phyloP scores from a whole-genome alignment of 2,888 invertebrate genomes.

The Epinotia brunnichana region DNA sequence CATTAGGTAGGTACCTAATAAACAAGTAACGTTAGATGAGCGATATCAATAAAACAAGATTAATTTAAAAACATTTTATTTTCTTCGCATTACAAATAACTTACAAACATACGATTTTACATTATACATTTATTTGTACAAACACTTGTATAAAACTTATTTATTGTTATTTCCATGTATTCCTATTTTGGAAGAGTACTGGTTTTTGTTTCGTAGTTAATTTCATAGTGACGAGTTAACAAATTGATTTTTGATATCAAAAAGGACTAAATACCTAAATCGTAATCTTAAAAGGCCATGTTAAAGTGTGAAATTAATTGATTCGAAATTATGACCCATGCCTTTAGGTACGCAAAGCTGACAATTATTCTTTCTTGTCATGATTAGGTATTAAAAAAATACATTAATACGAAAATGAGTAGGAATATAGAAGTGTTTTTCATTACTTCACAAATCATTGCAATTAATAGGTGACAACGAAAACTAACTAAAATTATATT shows the following conservation, averaged over 20 bases:
- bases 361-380: not conserved
- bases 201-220: not conserved
- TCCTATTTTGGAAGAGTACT: constrained; percentile 15
- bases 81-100: constrained; percentile 72
- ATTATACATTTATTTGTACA: constrained; percentile 49
- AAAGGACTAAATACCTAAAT: not conserved
- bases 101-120: constrained; percentile 63
- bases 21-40: no score
- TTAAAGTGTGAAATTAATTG: no score
- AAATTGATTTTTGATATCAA: not conserved
- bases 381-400: not conserved
- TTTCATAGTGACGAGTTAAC: not conserved
- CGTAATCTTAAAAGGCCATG: no score
- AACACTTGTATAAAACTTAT: constrained; percentile 37
- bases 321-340: not conserved
- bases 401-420: not conserved
- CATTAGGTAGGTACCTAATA: no score
- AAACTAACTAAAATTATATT: constrained; percentile 20
- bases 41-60: constrained; percentile 39
- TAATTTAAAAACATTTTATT: constrained; percentile 74
- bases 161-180: constrained; percentile 20
- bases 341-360: not conserved
- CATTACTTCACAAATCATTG: constrained; percentile 10
- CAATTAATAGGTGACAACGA: constrained; percentile 2
- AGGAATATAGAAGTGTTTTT: constrained; percentile 14